Evolutionary conservation across 2,888 invertebrate species (phyloP), one percentile per base, ranked within the genome.

Genomic region (Neocrepidodera transversa): DNA sequence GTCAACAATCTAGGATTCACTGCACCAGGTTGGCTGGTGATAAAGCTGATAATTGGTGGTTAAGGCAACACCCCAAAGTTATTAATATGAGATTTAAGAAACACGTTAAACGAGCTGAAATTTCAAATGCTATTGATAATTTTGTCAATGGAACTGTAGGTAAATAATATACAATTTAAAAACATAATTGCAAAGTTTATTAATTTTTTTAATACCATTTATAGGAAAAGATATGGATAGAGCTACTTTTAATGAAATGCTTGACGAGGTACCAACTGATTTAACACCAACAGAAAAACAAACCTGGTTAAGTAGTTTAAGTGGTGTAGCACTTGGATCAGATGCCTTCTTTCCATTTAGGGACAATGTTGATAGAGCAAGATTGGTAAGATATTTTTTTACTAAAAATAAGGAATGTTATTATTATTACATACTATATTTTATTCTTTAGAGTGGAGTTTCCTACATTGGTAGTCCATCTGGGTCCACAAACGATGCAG

Each of bases 311-410:
- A 81, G 80, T 54, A 82, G 87, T 77, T 80, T 95, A 72, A 86
- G 85, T 62, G 89, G 88, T 18, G 93, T 94, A 23, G 91, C 93
- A 2, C 83, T 98, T 16, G 93, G 93, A 11, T 97, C 97, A 0
- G 98, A 99, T 80, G 98, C 97, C 0, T 99, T 98, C 85, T 97
- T 99, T 83, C 98, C 98, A 20, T 98, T 98, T 85, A 85, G 97
- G 67, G 98, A 99, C 76, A 98, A 97, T 74, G 90, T 99, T 55
- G 97, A 98, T 77, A 84, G 97, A 65, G 96, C 97, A 43, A 84
- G 85, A 67, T 86, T 93, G 88, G 96, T 96, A 75, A 75, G 79
- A 70, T 58, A 30, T 30, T n/a, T n/a, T 43, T 38, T 50, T 14
- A 43, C 2, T 8, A 2, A 38, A 13, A 35, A 35, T 28, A 28